Conservation (phyloP, 2,113 vertebrate genomes). For the Noturus placidus region DNA sequence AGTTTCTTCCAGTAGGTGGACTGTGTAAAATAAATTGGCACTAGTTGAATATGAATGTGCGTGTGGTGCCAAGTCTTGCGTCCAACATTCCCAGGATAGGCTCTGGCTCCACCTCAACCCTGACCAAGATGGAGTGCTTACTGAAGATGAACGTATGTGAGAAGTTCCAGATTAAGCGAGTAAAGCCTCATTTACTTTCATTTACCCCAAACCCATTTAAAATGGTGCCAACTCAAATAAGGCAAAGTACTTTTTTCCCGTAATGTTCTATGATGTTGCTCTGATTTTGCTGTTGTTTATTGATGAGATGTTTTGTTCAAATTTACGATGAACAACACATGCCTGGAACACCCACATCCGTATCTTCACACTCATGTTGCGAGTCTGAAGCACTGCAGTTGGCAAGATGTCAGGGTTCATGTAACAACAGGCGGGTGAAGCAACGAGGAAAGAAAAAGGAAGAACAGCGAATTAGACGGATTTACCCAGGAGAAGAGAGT, state of each 20-base stretch:
- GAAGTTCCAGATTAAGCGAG: background rate
- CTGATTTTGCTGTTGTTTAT: background rate
- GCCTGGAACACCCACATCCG: background rate
- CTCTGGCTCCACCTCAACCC: background rate
- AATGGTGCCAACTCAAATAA: background rate
- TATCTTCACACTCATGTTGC: background rate
- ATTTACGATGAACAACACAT: constrained; percentile 9
- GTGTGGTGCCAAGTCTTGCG: background rate
- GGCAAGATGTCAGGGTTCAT: constrained; percentile 32
- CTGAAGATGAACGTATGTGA: background rate
- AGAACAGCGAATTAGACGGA: constrained; percentile 10
- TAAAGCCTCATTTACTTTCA: constrained; percentile 5
- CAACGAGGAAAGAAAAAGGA: constrained; percentile 6
- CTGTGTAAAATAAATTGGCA: background rate
- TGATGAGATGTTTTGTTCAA: background rate
- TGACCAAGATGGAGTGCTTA: background rate
- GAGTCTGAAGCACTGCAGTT: constrained; percentile 2
- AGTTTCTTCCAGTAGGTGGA: background rate
- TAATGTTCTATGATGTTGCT: background rate
- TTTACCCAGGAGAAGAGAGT: background rate
- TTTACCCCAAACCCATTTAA: constrained; percentile 6
- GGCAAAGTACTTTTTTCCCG: background rate
- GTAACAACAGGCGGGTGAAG: constrained; percentile 33
- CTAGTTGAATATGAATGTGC: background rate
- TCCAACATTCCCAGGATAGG: background rate